Conservation (phyloP, 1,140 invertebrate genomes). For the Diabrotica virgifera region DNA sequence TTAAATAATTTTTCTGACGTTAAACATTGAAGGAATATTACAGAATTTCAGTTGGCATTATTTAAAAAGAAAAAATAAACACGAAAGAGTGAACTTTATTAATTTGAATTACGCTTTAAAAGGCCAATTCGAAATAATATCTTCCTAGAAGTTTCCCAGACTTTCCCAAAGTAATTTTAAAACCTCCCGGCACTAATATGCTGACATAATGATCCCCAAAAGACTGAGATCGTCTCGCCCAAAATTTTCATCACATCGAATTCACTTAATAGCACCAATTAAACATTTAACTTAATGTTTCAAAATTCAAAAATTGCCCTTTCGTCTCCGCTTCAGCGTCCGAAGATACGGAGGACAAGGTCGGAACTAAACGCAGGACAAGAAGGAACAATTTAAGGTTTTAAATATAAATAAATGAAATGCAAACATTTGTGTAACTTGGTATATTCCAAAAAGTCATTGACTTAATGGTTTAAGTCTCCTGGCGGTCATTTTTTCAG, state of each 20-base stretch:
- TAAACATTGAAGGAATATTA: too few species aligned
- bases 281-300: constrained; percentile 3
- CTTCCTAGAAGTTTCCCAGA: neutral
- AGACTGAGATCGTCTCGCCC: neutral
- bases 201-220: neutral
- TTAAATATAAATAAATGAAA: neutral
- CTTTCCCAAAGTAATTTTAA: neutral
- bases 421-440: neutral
- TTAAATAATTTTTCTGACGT: too few species aligned
- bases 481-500: too few species aligned
- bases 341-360: neutral
- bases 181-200: neutral
- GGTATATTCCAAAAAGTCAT: neutral
- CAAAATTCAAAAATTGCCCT: neutral
- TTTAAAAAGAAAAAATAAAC: too few species aligned
- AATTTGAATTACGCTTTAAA: too few species aligned
- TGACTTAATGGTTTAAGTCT: neutral
- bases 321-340: neutral
- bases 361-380: neutral
- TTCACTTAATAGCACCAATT: neutral
- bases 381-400: neutral
- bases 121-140: neutral
- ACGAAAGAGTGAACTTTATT: too few species aligned
- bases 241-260: neutral
- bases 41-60: too few species aligned